A percentile compares a stretch with the other conserved stretches of the same genome.
Conservation (phyloP, 1,140 invertebrate species). For the Aphaenogaster rudis region DNA sequence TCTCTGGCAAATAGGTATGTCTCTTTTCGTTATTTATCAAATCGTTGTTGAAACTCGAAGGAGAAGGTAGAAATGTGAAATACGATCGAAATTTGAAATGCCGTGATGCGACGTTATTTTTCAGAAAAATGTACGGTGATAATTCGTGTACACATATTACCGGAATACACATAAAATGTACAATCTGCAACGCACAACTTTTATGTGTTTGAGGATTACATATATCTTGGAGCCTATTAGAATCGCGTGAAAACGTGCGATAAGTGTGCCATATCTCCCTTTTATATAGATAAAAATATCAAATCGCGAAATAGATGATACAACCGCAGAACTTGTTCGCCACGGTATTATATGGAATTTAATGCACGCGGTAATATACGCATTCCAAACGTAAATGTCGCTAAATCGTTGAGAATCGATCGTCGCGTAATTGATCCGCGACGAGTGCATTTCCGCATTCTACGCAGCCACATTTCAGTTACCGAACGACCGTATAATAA, state of each 20-base stretch:
- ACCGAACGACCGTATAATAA: neutral
- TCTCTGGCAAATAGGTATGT: neutral
- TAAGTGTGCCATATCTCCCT: neutral
- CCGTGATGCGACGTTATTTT: neutral
- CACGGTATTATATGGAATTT: slow-evolving; percentile 7
- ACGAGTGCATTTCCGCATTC: slow-evolving; percentile 27
- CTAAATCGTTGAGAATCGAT: neutral
- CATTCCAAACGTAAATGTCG: neutral
- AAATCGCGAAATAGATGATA: neutral
- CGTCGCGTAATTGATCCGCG: slow-evolving; percentile 12
- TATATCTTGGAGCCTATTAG: neutral
- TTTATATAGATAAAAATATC: neutral
- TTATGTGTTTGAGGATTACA: neutral
- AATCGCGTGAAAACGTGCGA: neutral
- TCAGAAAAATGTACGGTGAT: neutral
- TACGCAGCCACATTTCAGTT: neutral
- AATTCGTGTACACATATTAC: neutral
- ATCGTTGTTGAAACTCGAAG: neutral
- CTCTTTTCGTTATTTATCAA: slow-evolving; percentile 12
- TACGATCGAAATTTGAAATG: neutral
- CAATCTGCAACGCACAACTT: neutral
- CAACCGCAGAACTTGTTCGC: neutral
- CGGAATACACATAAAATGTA: neutral
- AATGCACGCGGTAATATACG: neutral
- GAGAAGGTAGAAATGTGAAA: neutral